These are phyloP conservation scores for Calephelis virginiensis DNA, from an alignment of 1,140 invertebrate species.

Conservation along the genomic window DNA sequence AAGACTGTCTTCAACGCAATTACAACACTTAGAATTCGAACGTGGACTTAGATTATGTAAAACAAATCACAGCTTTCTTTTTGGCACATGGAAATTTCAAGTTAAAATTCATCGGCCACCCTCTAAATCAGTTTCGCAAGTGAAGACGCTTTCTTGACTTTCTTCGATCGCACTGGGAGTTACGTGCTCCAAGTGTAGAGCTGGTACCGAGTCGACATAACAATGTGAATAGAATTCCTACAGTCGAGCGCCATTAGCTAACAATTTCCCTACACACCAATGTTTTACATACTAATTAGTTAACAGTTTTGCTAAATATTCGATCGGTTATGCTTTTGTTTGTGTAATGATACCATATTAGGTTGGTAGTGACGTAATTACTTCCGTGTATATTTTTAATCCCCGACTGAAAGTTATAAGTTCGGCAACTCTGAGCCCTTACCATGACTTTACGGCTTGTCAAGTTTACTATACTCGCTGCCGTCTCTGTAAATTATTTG, in stretches of 20 bases:
- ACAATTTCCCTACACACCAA: not conserved
- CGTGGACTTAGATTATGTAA: not conserved
- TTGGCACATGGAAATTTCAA: conserved; percentile 1
- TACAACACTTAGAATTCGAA: not conserved
- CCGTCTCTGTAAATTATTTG: too few species aligned
- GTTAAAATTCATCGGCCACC: conserved; percentile 41
- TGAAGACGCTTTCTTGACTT: conserved; percentile 33
- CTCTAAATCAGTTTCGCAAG: conserved; percentile 30
- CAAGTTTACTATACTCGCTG: too few species aligned
- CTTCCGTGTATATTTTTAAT: too few species aligned
- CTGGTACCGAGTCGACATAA: not conserved
- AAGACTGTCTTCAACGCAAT: not conserved
- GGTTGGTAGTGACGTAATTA: too few species aligned
- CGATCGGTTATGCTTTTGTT: too few species aligned
- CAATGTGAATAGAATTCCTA: not conserved
- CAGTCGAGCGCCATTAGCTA: not conserved
- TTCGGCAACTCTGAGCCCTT: too few species aligned
- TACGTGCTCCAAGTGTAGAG: conserved; percentile 40
- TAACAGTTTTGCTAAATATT: too few species aligned
- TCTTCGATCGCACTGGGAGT: conserved; percentile 54
- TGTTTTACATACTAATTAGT: too few species aligned
- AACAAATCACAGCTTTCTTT: conserved; percentile 8
- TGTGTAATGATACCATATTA: too few species aligned
- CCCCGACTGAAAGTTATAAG: too few species aligned
- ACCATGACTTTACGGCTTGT: too few species aligned